A percentile compares a stretch with the other conserved stretches of the same genome.
These are phyloP conservation scores for Rhopilema esculentum DNA, from an alignment of 30 jellyfish, hydroid and myxozoan species.

Conservation along the genomic window DNA sequence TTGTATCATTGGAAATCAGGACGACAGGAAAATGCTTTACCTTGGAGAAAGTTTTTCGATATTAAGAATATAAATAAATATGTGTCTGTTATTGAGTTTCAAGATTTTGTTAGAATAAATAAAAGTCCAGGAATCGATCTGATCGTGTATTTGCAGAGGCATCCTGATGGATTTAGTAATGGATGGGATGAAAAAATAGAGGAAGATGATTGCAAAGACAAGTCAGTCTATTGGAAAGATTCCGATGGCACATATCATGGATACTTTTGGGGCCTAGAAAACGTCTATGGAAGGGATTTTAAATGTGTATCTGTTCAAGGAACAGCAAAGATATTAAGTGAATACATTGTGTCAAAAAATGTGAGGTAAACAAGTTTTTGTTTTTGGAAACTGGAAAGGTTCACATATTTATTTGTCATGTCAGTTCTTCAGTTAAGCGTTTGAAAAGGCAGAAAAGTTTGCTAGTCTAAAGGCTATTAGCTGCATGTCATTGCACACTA, in stretches of 20 bases:
- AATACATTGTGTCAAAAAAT: constrained; percentile 41
- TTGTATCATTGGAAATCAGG: constrained; percentile 92
- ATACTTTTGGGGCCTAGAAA: constrained; percentile 85
- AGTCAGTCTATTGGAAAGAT: constrained; percentile 70
- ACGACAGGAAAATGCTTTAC: constrained; percentile 69
- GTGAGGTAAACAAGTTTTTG: constrained; percentile 60
- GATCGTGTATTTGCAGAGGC: constrained; percentile 90
- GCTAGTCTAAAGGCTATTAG: too few species aligned
- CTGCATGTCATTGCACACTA: too few species aligned
- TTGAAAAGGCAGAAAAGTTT: too few species aligned
- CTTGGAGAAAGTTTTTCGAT: constrained; percentile 91
- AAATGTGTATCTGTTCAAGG: constrained; percentile 95
- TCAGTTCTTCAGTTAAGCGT: too few species aligned
- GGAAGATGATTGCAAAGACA: constrained; percentile 71
- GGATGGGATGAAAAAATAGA: constrained; percentile 94
- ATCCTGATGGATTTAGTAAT: constrained; percentile 85
- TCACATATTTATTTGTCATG: too few species aligned
- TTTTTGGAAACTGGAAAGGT: too few species aligned
- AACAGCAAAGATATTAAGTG: constrained; percentile 70
- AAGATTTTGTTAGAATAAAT: constrained; percentile 46
- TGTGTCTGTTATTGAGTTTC: constrained; percentile 90
- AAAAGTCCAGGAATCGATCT: constrained; percentile 82
- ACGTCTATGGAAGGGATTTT: constrained; percentile 79
- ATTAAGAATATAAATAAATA: constrained; percentile 71
- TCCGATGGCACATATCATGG: constrained; percentile 73